A percentile compares a stretch with the other conserved stretches of the same genome.
Conservation (phyloP, 2,797 vertebrate species). For the Gallinago nigripennis region DNA sequence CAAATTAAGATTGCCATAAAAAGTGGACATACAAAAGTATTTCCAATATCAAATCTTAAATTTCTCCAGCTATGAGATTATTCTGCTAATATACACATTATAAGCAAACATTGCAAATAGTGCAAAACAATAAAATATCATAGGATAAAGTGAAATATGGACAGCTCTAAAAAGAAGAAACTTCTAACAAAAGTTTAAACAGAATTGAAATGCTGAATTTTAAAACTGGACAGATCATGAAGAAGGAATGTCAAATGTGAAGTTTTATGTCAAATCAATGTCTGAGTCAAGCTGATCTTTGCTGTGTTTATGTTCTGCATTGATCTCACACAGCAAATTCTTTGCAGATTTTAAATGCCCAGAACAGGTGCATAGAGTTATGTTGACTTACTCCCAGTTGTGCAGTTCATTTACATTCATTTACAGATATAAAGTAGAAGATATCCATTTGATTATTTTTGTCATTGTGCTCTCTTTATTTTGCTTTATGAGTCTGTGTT, state of each 20-base stretch:
- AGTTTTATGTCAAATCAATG: conserved; percentile 52
- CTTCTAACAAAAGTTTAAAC: not conserved
- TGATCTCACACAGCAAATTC: conserved; percentile 36
- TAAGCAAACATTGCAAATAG: not conserved
- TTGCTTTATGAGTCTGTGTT: not conserved
- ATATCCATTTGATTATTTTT: not conserved
- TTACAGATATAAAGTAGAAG: not conserved
- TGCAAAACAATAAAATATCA: not conserved
- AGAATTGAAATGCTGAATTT: conserved; percentile 35
- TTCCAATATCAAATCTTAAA: not conserved
- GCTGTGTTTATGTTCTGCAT: conserved; percentile 27
- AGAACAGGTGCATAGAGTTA: not conserved
- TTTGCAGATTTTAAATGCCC: not conserved
- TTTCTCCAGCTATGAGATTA: not conserved
- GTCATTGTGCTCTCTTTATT: not conserved
- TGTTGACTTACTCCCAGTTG: not conserved
- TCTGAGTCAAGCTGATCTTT: conserved; percentile 36
- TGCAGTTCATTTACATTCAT: not conserved
- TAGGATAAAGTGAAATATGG: not conserved
- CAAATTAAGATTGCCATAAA: not conserved
- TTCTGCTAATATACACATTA: not conserved
- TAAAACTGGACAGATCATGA: conserved; percentile 38
- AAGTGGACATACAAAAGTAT: not conserved
- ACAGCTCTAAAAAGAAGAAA: conserved; percentile 1
- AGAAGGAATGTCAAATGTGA: conserved; percentile 45